phyloP scores from a whole-genome alignment of 2,797 vertebrate genomes.

The Poecilia gillii region DNA sequence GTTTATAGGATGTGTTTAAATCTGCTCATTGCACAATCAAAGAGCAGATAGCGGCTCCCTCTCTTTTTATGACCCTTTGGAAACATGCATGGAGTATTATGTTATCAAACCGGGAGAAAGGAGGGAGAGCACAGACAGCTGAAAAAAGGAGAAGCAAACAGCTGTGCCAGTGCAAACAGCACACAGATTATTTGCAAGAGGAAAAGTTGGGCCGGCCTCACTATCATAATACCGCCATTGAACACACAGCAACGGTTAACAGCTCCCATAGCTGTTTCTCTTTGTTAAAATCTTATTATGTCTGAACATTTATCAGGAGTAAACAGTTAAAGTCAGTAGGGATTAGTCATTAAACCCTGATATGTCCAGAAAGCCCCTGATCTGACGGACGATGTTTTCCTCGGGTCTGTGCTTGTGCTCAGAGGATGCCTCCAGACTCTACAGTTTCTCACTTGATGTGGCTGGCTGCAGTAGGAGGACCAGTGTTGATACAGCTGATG shows the following conservation, averaged over 20 bases:
- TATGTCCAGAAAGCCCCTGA: conserved; percentile 30
- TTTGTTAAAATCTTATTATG: conserved; percentile 35
- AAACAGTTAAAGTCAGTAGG: conserved; percentile 26
- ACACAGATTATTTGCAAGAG: conserved; percentile 68
- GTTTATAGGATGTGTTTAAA: conserved; percentile 57
- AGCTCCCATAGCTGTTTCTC: conserved; percentile 41
- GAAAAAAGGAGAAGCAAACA: conserved; percentile 77
- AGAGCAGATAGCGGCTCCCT: conserved; percentile 66
- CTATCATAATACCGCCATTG: conserved; percentile 64
- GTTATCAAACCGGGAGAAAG: conserved; percentile 72
- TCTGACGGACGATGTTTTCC: conserved; percentile 43
- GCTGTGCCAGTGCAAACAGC: conserved; percentile 79
- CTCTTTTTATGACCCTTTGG: conserved; percentile 67
- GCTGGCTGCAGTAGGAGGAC: conserved; percentile 83
- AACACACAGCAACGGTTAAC: conserved; percentile 51
- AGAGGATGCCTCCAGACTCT: conserved; percentile 62
- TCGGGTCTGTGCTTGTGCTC: conserved; percentile 46
- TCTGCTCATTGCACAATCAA: conserved; percentile 63
- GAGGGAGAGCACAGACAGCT: conserved; percentile 68
- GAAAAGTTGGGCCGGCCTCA: conserved; percentile 61
- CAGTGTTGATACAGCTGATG: conserved; percentile 93
- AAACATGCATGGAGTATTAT: conserved; percentile 74
- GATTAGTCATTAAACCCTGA: conserved; percentile 23
- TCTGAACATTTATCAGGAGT: conserved; percentile 20
- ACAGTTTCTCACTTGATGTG: conserved; percentile 73